These are phyloP conservation scores for Patella ulyssiponensis DNA, from an alignment of 2,888 invertebrate genomes.

Conservation along the genomic window DNA sequence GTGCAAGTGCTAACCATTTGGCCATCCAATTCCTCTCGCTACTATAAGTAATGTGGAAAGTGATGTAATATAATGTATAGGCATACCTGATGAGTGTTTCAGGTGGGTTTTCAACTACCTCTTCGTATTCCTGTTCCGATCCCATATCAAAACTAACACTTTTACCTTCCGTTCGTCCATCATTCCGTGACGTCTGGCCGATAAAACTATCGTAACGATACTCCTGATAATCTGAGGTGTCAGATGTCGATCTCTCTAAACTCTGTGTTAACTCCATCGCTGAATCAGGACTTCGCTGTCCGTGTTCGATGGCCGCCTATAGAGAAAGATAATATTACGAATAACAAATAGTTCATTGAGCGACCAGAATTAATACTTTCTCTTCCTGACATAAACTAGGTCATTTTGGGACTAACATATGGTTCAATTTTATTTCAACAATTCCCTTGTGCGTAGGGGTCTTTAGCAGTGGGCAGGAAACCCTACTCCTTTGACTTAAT, in stretches of 20 bases:
- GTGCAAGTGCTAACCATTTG: no score
- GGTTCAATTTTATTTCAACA: no score
- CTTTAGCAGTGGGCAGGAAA: no score
- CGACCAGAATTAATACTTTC: no score
- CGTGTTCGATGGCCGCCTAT: conserved; percentile 54
- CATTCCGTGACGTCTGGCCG: background rate
- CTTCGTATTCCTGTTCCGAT: background rate
- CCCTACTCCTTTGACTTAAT: no score
- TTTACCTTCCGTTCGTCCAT: conserved; percentile 16
- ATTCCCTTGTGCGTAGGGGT: no score
- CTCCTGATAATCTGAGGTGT: conserved; percentile 21
- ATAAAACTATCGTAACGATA: conserved; percentile 6
- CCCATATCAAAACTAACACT: conserved; percentile 23
- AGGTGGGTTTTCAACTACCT: background rate
- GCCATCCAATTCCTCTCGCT: no score
- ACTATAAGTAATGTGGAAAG: no score
- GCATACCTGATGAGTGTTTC: no score
- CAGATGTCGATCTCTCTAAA: conserved; percentile 29
- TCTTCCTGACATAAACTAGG: no score
- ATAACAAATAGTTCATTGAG: background rate
- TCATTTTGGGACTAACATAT: no score
- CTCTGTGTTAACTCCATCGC: conserved; percentile 24
- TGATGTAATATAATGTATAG: no score
- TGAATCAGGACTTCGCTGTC: conserved; percentile 34
- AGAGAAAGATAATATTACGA: background rate